These are phyloP conservation scores for Cynodonichthys magdalenae DNA, from an alignment of 2,797 vertebrate species.

Conservation along the genomic window DNA sequence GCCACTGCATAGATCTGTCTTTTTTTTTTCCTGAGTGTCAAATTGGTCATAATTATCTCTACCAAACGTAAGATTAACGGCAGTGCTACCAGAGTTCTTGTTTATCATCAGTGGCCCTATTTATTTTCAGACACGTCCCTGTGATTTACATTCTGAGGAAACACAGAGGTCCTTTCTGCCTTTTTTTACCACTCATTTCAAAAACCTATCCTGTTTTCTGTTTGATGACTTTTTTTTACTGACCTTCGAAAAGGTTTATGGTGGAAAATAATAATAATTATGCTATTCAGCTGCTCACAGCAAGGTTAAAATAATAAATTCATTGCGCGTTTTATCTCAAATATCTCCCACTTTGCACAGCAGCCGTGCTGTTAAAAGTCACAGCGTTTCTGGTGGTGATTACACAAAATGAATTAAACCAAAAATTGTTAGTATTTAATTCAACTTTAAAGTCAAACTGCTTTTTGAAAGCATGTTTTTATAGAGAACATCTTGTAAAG, in stretches of 20 bases:
- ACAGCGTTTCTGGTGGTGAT: slow-evolving; percentile 27
- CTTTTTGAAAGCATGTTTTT: not conserved
- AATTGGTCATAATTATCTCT: slow-evolving; percentile 27
- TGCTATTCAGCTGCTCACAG: slow-evolving; percentile 38
- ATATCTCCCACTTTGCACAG: slow-evolving; percentile 42
- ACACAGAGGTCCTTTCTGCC: slow-evolving; percentile 23
- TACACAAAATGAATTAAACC: slow-evolving; percentile 40
- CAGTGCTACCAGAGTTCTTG: not conserved
- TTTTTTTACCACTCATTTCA: slow-evolving; percentile 25
- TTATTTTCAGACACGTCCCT: not conserved
- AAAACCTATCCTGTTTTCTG: slow-evolving; percentile 28
- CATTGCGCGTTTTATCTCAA: slow-evolving; percentile 27
- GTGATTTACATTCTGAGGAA: slow-evolving; percentile 52
- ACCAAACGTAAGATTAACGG: slow-evolving; percentile 19
- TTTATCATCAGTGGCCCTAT: not conserved
- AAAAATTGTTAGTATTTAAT: slow-evolving; percentile 37
- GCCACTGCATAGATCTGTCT: too few relatives aligned
- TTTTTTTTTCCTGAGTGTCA: not conserved
- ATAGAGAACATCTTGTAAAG: too few relatives aligned
- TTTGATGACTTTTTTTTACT: slow-evolving; percentile 42
- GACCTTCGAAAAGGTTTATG: slow-evolving; percentile 45
- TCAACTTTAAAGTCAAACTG: slow-evolving; percentile 8
- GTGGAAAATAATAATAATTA: slow-evolving; percentile 2
- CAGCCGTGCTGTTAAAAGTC: slow-evolving; percentile 27
- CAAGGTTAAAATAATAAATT: slow-evolving; percentile 44